A percentile compares a stretch with the other conserved stretches of the same genome.
phyloP scores from a whole-genome alignment of 2,797 vertebrate genomes.

The Phrynocephalus guinanensis region DNA sequence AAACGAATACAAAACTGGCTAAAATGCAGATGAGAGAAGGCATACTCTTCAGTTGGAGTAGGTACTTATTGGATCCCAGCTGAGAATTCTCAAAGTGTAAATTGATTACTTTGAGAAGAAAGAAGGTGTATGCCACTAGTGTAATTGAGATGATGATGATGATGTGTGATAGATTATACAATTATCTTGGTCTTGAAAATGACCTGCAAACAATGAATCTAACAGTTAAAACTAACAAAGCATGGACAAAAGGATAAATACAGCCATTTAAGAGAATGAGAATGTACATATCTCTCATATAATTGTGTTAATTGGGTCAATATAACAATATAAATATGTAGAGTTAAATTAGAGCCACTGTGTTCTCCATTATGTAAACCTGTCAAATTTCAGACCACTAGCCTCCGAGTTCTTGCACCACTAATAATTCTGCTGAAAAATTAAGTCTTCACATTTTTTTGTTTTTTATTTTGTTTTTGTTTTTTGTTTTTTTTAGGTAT shows the following conservation, averaged over 20 bases:
- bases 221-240: constrained; percentile 6
- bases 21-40: constrained; percentile 11
- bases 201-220: not conserved
- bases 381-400: too few species aligned
- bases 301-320: not conserved
- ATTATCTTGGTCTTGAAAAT: not conserved
- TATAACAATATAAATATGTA: too few species aligned
- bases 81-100: constrained; percentile 4
- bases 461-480: too few species aligned
- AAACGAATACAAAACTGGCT: constrained; percentile 15
- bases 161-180: not conserved
- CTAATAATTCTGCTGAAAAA: too few species aligned
- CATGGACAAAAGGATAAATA: not conserved
- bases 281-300: not conserved
- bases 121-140: not conserved
- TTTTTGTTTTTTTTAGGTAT: too few species aligned
- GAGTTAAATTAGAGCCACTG: not conserved
- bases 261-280: not conserved
- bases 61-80: constrained; percentile 8
- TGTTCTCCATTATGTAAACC: not conserved
- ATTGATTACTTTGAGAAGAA: not conserved
- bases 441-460: too few species aligned
- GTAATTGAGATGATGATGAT: not conserved
- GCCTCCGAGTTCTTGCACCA: too few species aligned
- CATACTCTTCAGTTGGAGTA: constrained; percentile 16